These are phyloP conservation scores for Schizothorax lantsangensis DNA, from an alignment of 2,797 vertebrate species.

Conservation along the genomic window DNA sequence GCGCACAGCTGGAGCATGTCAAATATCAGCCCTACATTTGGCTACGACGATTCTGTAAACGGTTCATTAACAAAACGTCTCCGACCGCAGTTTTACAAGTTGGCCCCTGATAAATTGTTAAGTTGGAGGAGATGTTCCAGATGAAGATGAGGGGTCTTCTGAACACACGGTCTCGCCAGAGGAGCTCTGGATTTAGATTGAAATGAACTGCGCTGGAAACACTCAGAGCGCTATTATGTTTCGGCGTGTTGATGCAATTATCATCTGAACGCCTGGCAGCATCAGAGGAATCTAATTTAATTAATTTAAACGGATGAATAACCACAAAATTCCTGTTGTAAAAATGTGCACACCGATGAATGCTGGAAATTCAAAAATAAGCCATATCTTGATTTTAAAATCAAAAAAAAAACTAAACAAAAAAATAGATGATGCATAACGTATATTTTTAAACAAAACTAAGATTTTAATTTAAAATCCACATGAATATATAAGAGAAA, in stretches of 20 bases:
- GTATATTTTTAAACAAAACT: not conserved
- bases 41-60: constrained; percentile 42
- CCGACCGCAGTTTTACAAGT: constrained; percentile 75
- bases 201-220: constrained; percentile 89
- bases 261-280: constrained; percentile 89
- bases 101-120: constrained; percentile 82
- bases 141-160: constrained; percentile 69
- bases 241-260: constrained; percentile 92
- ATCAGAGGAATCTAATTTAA: constrained; percentile 90
- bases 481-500: too few relatives aligned
- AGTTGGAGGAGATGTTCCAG: constrained; percentile 73
- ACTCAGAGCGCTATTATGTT: constrained; percentile 90
- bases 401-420: not conserved
- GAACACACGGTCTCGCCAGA: constrained; percentile 39
- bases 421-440: not conserved
- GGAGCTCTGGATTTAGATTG: constrained; percentile 75
- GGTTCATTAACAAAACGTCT: constrained; percentile 85
- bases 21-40: constrained; percentile 49
- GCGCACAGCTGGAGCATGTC: constrained; percentile 41
- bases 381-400: constrained; percentile 68
- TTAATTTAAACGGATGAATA: constrained; percentile 89
- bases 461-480: not conserved
- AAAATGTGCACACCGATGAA: constrained; percentile 37
- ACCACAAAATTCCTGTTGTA: constrained; percentile 82
- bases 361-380: constrained; percentile 78